phyloP scores from a whole-genome alignment of 2,888 invertebrate species.

The Amphiduros pacificus region DNA sequence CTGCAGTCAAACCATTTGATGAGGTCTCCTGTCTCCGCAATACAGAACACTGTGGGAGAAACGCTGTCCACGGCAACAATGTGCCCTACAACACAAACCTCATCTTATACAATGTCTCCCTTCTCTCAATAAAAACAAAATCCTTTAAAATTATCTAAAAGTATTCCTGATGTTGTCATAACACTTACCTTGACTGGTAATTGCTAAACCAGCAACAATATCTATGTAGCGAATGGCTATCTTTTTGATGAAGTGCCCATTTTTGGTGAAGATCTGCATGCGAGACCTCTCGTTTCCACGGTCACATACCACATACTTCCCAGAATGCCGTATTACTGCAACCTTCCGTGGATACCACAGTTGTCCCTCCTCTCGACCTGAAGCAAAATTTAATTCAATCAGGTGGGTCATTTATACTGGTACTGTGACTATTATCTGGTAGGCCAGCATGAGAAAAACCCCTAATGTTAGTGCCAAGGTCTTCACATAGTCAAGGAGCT shows the following conservation, averaged over 20 bases:
- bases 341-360: conserved; percentile 97
- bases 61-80: conserved; percentile 97
- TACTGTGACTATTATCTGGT: no score
- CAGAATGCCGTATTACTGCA: conserved; percentile 64
- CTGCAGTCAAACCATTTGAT: conserved; percentile 97
- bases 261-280: conserved; percentile 96
- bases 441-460: no score
- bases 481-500: not conserved
- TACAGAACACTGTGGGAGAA: conserved; percentile 92
- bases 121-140: no score
- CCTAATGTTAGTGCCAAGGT: no score
- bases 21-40: conserved; percentile 88
- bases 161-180: no score
- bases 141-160: no score
- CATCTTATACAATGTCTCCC: no score
- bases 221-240: conserved; percentile 72
- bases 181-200: conserved; percentile 77
- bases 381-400: no score
- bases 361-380: conserved; percentile 81
- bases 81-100: conserved; percentile 63
- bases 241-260: conserved; percentile 92
- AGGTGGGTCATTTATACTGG: no score
- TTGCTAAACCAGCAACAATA: conserved; percentile 86
- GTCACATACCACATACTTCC: conserved; percentile 84
- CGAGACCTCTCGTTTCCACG: conserved; percentile 93